phyloP scores from a whole-genome alignment of 2,113 vertebrate species.

The Ovis aries region ARS-UI_Ramb_v3.0 NC_056069.1:31127001-31127500 shows the following conservation, averaged over 20 bases:
- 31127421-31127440: not conserved
- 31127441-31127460: not conserved
- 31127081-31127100: not conserved
- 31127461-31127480: not conserved
- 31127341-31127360: not conserved
- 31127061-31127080: not conserved
- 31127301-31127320: not conserved
- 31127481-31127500: not conserved
- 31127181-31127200: not conserved
- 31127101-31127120: not conserved
- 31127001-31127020: not conserved
- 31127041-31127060: not conserved
- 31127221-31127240: not conserved
- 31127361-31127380: not conserved
- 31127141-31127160: not conserved
- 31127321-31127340: not conserved
- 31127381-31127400: not conserved
- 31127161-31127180: not conserved
- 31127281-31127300: not conserved
- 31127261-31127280: slow-evolving; percentile 1
- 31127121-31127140: not conserved
- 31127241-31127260: not conserved
- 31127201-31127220: not conserved
- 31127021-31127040: not conserved
- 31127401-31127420: not conserved